A percentile compares a stretch with the other conserved stretches of the same genome.
phyloP scores from a whole-genome alignment of 2,113 vertebrate species.

The Prietella phreatophila region DNA sequence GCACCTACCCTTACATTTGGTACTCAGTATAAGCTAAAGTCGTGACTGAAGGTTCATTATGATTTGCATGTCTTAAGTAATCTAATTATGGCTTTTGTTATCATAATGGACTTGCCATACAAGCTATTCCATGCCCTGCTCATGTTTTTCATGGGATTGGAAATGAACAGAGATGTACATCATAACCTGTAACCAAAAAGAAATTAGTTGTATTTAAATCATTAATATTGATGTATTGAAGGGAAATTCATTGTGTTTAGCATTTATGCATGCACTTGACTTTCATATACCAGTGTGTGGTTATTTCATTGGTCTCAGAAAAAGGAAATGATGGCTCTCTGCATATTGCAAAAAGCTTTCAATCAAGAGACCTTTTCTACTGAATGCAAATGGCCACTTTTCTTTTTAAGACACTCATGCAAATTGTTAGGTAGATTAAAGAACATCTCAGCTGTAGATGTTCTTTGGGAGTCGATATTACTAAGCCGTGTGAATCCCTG shows the following conservation, averaged over 20 bases:
- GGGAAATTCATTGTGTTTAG: constrained; percentile 24
- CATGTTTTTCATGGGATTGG: constrained; percentile 20
- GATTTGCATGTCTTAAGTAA: constrained; percentile 39
- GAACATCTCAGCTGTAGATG: constrained; percentile 58
- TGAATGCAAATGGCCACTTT: constrained; percentile 42
- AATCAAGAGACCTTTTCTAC: constrained; percentile 11
- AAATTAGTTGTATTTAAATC: neutral
- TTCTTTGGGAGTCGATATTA: constrained; percentile 87
- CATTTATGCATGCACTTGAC: constrained; percentile 74
- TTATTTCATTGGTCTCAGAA: constrained; percentile 44
- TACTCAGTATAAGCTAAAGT: neutral
- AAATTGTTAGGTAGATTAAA: constrained; percentile 73
- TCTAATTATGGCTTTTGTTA: constrained; percentile 12
- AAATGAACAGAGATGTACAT: neutral
- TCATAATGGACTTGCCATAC: constrained; percentile 29
- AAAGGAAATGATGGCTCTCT: constrained; percentile 32
- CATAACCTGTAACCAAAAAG: neutral
- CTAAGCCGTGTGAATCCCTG: constrained; percentile 98
- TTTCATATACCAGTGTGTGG: constrained; percentile 67
- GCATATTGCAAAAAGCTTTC: constrained; percentile 30
- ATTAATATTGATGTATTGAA: neutral
- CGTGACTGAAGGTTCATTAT: constrained; percentile 2
- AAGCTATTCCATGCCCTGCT: constrained; percentile 37
- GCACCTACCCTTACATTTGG: constrained; percentile 18
- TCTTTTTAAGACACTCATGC: constrained; percentile 68